Evolutionary conservation across 2,888 invertebrate species (phyloP).

Genomic region (Drosophila fungiperda): DNA sequence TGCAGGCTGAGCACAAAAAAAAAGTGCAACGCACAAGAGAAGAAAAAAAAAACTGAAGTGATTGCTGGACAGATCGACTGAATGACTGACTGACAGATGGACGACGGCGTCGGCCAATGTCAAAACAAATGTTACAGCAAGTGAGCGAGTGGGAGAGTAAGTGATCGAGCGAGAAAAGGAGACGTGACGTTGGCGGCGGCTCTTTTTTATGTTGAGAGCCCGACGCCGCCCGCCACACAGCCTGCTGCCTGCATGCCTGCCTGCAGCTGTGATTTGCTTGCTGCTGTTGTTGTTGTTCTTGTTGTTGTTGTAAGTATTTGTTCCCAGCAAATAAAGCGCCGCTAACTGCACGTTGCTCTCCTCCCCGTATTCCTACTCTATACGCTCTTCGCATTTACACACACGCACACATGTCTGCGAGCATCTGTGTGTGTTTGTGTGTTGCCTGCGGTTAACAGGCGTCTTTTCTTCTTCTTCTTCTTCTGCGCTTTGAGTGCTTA

Average conservation of each 20-base stretch:
- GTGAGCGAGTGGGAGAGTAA: constrained; percentile 3
- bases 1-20: constrained; percentile 41
- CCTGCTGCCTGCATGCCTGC: constrained; percentile 50
- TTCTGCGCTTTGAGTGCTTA: constrained; percentile 35
- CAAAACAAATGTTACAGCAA: constrained; percentile 63
- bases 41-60: constrained; percentile 41
- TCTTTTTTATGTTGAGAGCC: constrained; percentile 56
- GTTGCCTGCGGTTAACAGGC: constrained; percentile 59
- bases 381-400: neutral
- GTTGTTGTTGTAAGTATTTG: constrained; percentile 61
- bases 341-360: constrained; percentile 23
- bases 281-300: constrained; percentile 33
- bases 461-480: constrained; percentile 14
- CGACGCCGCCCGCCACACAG: constrained; percentile 43
- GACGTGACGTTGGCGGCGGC: constrained; percentile 36
- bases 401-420: neutral
- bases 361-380: constrained; percentile 12
- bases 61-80: constrained; percentile 46
- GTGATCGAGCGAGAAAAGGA: neutral
- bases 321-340: constrained; percentile 72
- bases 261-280: constrained; percentile 64
- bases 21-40: constrained; percentile 37
- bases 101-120: constrained; percentile 44
- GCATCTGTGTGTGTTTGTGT: constrained; percentile 9
- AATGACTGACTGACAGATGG: constrained; percentile 32